Percentiles rank a stretch among this genome's conserved stretches.
Evolutionary conservation across 2,113 vertebrate genomes (phyloP).

Genomic region (Carollia perspicillata): DNA sequence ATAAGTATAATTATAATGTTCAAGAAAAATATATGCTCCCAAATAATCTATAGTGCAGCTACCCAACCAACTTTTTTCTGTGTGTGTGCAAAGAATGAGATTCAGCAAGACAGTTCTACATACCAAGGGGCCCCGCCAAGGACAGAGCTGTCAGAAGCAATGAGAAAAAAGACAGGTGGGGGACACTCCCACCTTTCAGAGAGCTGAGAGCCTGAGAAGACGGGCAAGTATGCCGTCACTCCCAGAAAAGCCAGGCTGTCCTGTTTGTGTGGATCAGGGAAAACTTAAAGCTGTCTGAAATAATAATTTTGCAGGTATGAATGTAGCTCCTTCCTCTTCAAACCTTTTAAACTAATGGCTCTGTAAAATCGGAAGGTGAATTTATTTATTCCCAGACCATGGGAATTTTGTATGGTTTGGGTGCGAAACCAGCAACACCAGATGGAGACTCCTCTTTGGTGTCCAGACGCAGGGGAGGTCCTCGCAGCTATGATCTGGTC

Average conservation of each 20-base stretch:
- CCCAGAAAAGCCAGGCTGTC: conserved; percentile 20
- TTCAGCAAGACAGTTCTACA: conserved; percentile 4
- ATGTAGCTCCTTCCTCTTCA: not conserved
- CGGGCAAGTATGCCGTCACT: not conserved
- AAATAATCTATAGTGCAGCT: not conserved
- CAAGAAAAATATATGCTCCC: conserved; percentile 11
- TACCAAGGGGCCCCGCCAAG: conserved; percentile 1
- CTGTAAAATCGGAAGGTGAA: not conserved
- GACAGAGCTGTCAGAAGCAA: conserved; percentile 30
- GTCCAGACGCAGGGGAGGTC: too few relatives aligned
- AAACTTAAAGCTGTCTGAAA: not conserved
- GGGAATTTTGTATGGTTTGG: not conserved
- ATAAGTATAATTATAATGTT: conserved; percentile 1
- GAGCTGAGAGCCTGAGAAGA: conserved; percentile 26
- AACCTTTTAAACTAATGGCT: not conserved
- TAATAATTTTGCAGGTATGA: not conserved
- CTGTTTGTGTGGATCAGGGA: conserved; percentile 25
- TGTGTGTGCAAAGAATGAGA: conserved; percentile 33
- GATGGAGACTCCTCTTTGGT: not conserved
- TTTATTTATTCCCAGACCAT: not conserved
- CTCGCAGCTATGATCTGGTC: not conserved
- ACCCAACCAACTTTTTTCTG: not conserved
- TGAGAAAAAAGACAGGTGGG: not conserved
- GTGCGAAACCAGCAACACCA: not conserved
- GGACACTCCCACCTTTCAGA: conserved; percentile 23